Evolutionary conservation across 2,113 vertebrate genomes (phyloP), one percentile per base, ranked within the genome.

Genomic region (Pseudonaja textilis): DNA sequence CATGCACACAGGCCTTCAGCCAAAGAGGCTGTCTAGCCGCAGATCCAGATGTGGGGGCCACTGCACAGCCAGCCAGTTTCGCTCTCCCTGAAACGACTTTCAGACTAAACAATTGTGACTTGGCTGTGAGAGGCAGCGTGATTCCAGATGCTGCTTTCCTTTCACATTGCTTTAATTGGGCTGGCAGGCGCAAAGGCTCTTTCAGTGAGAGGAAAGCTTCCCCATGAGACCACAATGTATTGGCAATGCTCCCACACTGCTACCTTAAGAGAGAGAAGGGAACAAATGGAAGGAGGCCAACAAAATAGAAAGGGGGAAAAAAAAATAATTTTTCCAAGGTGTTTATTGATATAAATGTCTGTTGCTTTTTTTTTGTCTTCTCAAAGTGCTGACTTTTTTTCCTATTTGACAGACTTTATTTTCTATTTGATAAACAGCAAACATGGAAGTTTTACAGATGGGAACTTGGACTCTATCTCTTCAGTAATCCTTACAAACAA

Each of bases 71-170:
- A 96, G 97, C 96, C 97, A 94, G 96, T 97, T 97, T 97, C 91
- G 97, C 97, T 96, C 97, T 96, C 94, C 97, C 97, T 92, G 97
- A 96, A 96, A 96, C 96, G 96, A 96, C 97, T 98, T 98, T 98
- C 98, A 99, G 99, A 99, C 99, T 99, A 99, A 99, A 99, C 99
- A 99, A 98, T 98, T 98, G 98, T 97, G 98, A 98, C 98, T 99
- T 98, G 98, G 98, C 99, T 98, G 98, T 98, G 98, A 99, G 98
- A 98, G 97, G 98, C 97, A 97, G 98, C 98, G 97, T 98, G 98
- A 97, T 98, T 99, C 99, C 99, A 99, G 99, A 99, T 99, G 99
- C 98, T 97, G 98, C 96, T 97, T 97, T 97, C 97, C 97, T 96
- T 95, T 97, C 97, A 97, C 97, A 93, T 97, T 97, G 97, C 97